Conservation (phyloP, 2,113 vertebrate genomes). For the Chascanopsetta lugubris region DNA sequence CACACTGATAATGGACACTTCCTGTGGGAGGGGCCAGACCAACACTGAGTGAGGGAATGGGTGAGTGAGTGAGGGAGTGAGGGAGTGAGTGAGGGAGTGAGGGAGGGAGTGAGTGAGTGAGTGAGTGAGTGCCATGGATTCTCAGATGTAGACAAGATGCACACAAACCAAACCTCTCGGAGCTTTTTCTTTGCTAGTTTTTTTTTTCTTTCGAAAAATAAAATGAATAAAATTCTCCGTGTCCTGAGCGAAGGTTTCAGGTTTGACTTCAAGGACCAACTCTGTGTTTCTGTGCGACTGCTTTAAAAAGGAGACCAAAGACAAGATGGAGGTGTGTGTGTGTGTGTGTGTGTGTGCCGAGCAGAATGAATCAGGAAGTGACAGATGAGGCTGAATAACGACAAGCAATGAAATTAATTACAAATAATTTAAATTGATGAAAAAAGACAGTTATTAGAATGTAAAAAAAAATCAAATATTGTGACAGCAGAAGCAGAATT, state of each 20-base stretch:
- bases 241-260: neutral
- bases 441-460: too few species aligned
- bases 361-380: constrained; percentile 2
- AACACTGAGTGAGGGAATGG: too few species aligned
- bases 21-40: constrained; percentile 26
- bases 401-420: neutral
- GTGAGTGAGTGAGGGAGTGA: too few species aligned
- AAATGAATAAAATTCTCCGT: too few species aligned
- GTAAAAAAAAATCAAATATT: too few species aligned
- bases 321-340: constrained; percentile 14
- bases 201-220: too few species aligned
- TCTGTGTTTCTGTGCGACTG: neutral
- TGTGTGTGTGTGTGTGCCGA: neutral
- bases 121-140: constrained; percentile 9
- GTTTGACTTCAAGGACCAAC: constrained; percentile 29
- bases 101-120: too few species aligned
- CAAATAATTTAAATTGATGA: too few species aligned
- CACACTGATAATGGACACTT: constrained; percentile 56
- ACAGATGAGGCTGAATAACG: neutral
- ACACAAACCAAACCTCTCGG: too few species aligned
- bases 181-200: too few species aligned
- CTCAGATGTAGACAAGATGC: constrained; percentile 18
- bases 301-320: constrained; percentile 10
- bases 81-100: too few species aligned
- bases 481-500: too few species aligned